phyloP scores from a whole-genome alignment of 2,797 vertebrate species.

The Melanotaenia parkinsoni region DNA sequence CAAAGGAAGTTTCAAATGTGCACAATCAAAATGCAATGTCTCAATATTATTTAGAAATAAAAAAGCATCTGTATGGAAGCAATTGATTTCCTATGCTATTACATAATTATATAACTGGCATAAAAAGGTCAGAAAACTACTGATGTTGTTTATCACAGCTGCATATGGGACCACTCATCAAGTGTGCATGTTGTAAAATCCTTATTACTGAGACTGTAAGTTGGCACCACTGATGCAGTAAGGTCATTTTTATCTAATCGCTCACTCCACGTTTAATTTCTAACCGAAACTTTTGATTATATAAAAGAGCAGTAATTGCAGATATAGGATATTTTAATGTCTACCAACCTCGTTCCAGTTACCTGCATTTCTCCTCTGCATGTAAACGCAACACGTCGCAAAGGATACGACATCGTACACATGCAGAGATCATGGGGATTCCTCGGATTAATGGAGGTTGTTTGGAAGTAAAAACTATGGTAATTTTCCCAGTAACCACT shows the following conservation, averaged over 20 bases:
- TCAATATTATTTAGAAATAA: background rate
- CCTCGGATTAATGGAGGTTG: conserved; percentile 6
- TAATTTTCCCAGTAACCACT: background rate
- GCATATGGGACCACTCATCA: background rate
- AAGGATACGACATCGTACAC: background rate
- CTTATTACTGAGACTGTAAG: too few relatives aligned
- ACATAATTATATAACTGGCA: background rate
- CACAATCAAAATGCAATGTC: too few relatives aligned
- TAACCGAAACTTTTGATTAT: too few relatives aligned
- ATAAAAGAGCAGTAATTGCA: background rate
- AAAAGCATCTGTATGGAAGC: background rate
- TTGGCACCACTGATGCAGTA: too few relatives aligned
- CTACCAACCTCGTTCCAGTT: background rate
- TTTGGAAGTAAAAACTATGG: background rate
- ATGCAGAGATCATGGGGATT: too few relatives aligned
- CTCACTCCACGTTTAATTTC: too few relatives aligned
- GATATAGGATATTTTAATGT: conserved; percentile 32
- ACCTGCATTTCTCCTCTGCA: background rate
- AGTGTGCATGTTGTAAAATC: too few relatives aligned
- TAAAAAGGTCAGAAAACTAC: background rate
- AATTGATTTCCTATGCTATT: background rate
- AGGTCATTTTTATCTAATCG: too few relatives aligned
- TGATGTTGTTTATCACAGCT: background rate
- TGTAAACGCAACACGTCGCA: conserved; percentile 13
- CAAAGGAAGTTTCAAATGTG: background rate